These are phyloP conservation scores for Eupithecia exiguata DNA, from an alignment of 2,888 invertebrate genomes.

Conservation along the genomic window DNA sequence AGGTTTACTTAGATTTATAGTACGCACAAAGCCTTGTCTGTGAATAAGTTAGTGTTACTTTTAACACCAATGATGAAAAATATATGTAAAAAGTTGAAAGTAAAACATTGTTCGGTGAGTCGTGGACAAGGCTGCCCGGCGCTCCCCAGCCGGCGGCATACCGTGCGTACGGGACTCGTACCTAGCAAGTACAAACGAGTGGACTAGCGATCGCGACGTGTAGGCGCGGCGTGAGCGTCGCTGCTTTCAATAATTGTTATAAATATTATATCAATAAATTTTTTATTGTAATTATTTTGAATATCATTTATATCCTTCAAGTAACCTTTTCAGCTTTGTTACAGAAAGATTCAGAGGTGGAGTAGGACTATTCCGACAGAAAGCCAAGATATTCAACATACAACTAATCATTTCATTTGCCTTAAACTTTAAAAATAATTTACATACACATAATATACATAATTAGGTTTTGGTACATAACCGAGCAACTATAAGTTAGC, in stretches of 20 bases:
- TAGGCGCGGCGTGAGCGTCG: slow-evolving; percentile 46
- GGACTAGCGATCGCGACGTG: slow-evolving; percentile 52
- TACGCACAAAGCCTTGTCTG: slow-evolving; percentile 52
- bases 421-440: slow-evolving; percentile 22
- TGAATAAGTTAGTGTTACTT: background rate
- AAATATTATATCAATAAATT: slow-evolving; percentile 82
- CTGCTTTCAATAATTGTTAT: slow-evolving; percentile 72
- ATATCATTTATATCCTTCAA: background rate
- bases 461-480: slow-evolving; percentile 1
- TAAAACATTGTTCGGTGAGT: background rate
- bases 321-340: background rate
- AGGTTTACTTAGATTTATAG: slow-evolving; percentile 50
- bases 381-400: slow-evolving; percentile 10
- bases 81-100: background rate
- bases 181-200: slow-evolving; percentile 65
- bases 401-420: slow-evolving; percentile 6
- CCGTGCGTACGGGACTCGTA: slow-evolving; percentile 16
- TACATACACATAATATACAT: slow-evolving; percentile 29
- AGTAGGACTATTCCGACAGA: background rate
- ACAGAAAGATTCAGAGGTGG: background rate
- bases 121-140: slow-evolving; percentile 30
- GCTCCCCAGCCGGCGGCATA: slow-evolving; percentile 41
- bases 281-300: slow-evolving; percentile 70
- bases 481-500: slow-evolving; percentile 85
- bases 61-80: background rate